Evolutionary conservation across 2,113 vertebrate species (phyloP).

Genomic region (Falcunculus frontatus): DNA sequence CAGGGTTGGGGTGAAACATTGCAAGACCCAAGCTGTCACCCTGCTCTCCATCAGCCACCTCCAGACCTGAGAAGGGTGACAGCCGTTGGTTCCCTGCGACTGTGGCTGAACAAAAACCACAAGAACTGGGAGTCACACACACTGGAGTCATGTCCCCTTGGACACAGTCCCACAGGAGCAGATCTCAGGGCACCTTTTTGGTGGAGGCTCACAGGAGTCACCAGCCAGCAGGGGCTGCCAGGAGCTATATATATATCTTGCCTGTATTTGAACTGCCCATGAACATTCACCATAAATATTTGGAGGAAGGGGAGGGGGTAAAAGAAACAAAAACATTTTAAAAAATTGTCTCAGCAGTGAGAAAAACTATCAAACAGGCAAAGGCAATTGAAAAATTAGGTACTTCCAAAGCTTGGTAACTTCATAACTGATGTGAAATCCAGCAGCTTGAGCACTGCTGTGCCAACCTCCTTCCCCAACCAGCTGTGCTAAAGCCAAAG

Average conservation of each 20-base stretch:
- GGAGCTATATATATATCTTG: background rate
- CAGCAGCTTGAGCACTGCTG: rapidly evolving
- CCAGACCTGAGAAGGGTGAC: background rate
- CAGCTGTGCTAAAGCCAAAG: background rate
- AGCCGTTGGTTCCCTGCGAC: background rate
- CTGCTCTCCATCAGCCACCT: background rate
- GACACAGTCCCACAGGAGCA: background rate
- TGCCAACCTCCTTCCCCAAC: background rate
- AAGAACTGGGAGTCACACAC: background rate
- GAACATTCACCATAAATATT: background rate
- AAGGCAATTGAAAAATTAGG: background rate
- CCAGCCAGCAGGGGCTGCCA: background rate
- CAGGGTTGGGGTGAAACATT: rapidly evolving
- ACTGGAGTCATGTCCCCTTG: background rate
- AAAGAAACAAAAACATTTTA: background rate
- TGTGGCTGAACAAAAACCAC: background rate
- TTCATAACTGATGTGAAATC: background rate
- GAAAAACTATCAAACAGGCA: background rate
- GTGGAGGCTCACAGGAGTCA: background rate
- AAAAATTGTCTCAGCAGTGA: background rate
- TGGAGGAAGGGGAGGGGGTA: background rate
- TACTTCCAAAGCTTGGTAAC: background rate
- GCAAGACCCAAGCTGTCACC: rapidly evolving
- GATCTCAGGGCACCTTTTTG: background rate
- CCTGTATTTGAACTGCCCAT: background rate